Percentiles rank a stretch among this genome's conserved stretches.
Conservation (phyloP, 2,888 invertebrate genomes). For the Folsomia manolachei region DNA sequence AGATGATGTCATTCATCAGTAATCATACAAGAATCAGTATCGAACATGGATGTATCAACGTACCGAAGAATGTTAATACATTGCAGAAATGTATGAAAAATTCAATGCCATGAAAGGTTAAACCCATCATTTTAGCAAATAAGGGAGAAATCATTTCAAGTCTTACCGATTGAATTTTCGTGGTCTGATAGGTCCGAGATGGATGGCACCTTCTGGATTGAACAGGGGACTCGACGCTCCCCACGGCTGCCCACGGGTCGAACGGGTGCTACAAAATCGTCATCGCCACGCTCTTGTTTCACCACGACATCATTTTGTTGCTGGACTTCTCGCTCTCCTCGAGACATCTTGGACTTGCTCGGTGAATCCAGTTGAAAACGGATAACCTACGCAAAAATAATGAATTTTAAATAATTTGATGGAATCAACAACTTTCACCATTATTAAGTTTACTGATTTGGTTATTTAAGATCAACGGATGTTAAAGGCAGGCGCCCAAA, state of each 20-base stretch:
- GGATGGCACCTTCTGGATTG: constrained; percentile 85
- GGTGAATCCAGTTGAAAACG: constrained; percentile 33
- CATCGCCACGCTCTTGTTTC: constrained; percentile 63
- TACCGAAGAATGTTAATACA: too few relatives aligned
- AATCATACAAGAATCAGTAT: too few relatives aligned
- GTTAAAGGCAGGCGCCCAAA: not conserved
- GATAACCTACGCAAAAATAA: constrained; percentile 33
- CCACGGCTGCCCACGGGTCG: constrained; percentile 51
- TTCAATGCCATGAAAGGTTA: too few relatives aligned
- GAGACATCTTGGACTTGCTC: constrained; percentile 22
- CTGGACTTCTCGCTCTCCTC: not conserved
- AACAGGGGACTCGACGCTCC: constrained; percentile 58
- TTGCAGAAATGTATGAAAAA: too few relatives aligned
- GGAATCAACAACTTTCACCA: too few relatives aligned
- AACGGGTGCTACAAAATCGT: constrained; percentile 62
- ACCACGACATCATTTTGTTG: constrained; percentile 53
- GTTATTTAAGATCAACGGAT: not conserved
- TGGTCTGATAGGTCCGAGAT: constrained; percentile 86
- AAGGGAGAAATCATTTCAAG: too few relatives aligned
- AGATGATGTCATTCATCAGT: too few relatives aligned
- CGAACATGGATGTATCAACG: too few relatives aligned
- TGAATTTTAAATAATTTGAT: not conserved
- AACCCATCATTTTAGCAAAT: too few relatives aligned
- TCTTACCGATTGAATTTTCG: constrained; percentile 57
- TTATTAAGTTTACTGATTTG: too few relatives aligned